These are phyloP conservation scores for Bufotes viridis DNA, from an alignment of 2,797 vertebrate genomes.

Conservation along the genomic window DNA sequence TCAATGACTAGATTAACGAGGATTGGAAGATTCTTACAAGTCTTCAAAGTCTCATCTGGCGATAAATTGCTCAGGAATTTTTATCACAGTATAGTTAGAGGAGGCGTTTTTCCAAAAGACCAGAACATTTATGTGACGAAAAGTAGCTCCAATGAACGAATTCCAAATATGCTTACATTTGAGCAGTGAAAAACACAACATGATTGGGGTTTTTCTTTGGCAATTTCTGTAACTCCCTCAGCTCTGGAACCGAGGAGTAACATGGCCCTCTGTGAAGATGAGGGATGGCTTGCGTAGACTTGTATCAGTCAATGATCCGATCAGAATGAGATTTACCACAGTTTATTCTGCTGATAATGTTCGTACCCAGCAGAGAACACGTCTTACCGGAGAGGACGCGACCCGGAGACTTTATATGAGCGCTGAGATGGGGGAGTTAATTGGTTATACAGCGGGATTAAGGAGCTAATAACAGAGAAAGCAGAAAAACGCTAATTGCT, in stretches of 20 bases:
- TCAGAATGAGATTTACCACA: constrained; percentile 8
- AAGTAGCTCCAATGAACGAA: too few species aligned
- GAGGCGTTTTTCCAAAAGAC: neutral
- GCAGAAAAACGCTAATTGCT: constrained; percentile 49
- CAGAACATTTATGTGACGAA: too few species aligned
- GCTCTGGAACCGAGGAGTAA: neutral
- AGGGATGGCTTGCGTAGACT: neutral
- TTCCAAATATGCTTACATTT: too few species aligned
- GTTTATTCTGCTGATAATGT: constrained; percentile 27
- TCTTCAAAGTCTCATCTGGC: neutral
- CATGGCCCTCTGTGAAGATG: neutral
- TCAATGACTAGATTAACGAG: too few species aligned
- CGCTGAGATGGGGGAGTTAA: constrained; percentile 31
- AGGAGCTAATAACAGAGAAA: constrained; percentile 43
- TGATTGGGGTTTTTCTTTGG: too few species aligned
- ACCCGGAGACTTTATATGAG: constrained; percentile 17
- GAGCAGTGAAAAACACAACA: too few species aligned
- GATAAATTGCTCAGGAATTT: neutral
- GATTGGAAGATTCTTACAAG: neutral
- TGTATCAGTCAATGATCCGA: constrained; percentile 16
- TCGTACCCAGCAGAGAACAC: neutral
- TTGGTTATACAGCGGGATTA: constrained; percentile 42
- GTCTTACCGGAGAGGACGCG: constrained; percentile 8
- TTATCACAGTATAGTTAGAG: neutral
- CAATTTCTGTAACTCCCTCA: neutral